Conservation (phyloP, 23 tunicate genomes). For the Styela plicata region DNA sequence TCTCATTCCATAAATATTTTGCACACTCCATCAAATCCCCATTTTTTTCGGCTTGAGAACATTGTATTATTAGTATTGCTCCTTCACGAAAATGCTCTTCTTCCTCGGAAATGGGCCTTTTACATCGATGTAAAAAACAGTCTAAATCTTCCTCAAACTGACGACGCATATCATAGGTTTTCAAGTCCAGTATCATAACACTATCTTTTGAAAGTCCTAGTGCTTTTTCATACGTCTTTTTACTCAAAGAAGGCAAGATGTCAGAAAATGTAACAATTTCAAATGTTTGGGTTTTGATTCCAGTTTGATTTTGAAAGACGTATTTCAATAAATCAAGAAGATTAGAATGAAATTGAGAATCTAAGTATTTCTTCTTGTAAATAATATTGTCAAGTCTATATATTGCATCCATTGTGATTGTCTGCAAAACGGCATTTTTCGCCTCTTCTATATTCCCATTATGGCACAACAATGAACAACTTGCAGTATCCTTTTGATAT, state of each 20-base stretch:
- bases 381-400: neutral
- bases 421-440: neutral
- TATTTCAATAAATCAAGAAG: neutral
- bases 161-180: slow-evolving; percentile 35
- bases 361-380: neutral
- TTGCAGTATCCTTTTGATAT: slow-evolving; percentile 38
- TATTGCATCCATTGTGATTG: neutral
- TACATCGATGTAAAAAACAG: neutral
- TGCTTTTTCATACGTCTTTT: slow-evolving; percentile 15
- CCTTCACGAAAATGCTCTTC: neutral
- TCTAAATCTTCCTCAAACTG: slow-evolving; percentile 6
- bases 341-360: neutral
- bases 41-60: slow-evolving; percentile 57
- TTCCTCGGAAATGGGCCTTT: neutral
- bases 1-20: slow-evolving; percentile 36
- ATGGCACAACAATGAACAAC: slow-evolving; percentile 24
- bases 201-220: slow-evolving; percentile 21
- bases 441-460: neutral
- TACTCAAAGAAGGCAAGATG: slow-evolving; percentile 15
- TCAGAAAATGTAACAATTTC: slow-evolving; percentile 29
- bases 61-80: slow-evolving; percentile 51
- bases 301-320: neutral
- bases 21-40: slow-evolving; percentile 63
- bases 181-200: slow-evolving; percentile 36
- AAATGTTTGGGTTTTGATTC: neutral